A percentile compares a stretch with the other conserved stretches of the same genome.
Conservation (phyloP, 2,888 invertebrate species). For the Auanema freiburgensis region DNA sequence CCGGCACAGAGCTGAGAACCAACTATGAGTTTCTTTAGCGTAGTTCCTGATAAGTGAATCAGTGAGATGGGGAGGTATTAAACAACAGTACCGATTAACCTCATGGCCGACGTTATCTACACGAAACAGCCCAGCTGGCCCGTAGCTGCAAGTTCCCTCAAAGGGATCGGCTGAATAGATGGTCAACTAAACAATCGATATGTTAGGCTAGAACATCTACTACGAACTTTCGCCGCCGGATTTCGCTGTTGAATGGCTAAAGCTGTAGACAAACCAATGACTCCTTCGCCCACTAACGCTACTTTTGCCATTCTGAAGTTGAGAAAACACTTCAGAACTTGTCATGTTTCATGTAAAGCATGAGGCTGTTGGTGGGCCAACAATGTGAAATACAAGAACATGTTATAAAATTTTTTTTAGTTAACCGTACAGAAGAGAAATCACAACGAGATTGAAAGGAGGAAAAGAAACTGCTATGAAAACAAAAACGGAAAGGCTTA, state of each 20-base stretch:
- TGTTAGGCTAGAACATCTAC: constrained; percentile 6
- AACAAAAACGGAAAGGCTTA: not conserved
- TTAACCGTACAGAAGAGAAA: constrained; percentile 1
- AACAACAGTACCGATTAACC: constrained; percentile 25
- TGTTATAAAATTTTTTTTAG: not conserved
- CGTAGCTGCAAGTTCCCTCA: constrained; percentile 51
- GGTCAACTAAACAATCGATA: constrained; percentile 35
- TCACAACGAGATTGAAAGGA: not conserved
- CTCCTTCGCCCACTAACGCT: constrained; percentile 59
- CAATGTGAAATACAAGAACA: not conserved
- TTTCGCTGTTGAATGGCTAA: constrained; percentile 46
- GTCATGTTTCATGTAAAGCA: not conserved
- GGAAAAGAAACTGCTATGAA: not conserved
- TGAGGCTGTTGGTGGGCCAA: not conserved
- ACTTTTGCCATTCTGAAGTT: constrained; percentile 19
- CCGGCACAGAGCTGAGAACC: constrained; percentile 49
- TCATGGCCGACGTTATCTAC: constrained; percentile 42
- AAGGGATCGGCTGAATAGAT: constrained; percentile 49
- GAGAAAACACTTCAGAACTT: constrained; percentile 1
- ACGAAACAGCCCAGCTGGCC: constrained; percentile 60
- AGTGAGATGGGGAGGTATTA: too few species aligned
- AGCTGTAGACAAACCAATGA: constrained; percentile 56
- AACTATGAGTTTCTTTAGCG: constrained; percentile 48
- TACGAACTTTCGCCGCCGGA: constrained; percentile 39
- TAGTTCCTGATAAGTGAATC: constrained; percentile 33